Conservation (phyloP, 2,888 invertebrate species). For the Drosophila pegasa region DNA sequence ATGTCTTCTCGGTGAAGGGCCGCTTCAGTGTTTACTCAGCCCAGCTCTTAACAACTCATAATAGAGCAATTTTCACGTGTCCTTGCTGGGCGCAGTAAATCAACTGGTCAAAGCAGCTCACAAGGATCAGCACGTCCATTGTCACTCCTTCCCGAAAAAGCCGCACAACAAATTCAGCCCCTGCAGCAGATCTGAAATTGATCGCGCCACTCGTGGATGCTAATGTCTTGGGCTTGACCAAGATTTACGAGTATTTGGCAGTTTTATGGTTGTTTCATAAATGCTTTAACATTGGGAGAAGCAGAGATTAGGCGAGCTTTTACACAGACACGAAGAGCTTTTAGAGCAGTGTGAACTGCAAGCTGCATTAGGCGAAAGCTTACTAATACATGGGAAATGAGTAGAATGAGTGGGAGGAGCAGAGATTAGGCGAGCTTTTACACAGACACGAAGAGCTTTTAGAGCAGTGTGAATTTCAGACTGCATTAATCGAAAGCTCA, state of each 20-base stretch:
- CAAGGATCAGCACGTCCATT: constrained; percentile 53
- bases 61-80: constrained; percentile 84
- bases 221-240: constrained; percentile 48
- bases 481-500: background rate
- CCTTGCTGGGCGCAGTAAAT: constrained; percentile 67
- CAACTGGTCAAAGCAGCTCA: constrained; percentile 51
- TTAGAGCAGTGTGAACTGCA: accelerated
- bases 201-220: constrained; percentile 65
- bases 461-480: no score
- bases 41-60: constrained; percentile 83
- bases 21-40: constrained; percentile 72
- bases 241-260: constrained; percentile 57
- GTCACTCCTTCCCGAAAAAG: constrained; percentile 68
- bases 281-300: constrained; percentile 44
- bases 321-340: constrained; percentile 1
- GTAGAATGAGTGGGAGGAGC: no score
- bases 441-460: background rate
- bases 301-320: constrained; percentile 6
- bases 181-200: constrained; percentile 64
- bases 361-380: background rate
- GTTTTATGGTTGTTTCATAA: constrained; percentile 44
- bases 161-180: constrained; percentile 37
- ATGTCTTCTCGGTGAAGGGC: constrained; percentile 19
- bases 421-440: constrained; percentile 6
- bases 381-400: background rate